Evolutionary conservation across 1,140 invertebrate species (phyloP).

Genomic region (Adelges cooleyi): DNA sequence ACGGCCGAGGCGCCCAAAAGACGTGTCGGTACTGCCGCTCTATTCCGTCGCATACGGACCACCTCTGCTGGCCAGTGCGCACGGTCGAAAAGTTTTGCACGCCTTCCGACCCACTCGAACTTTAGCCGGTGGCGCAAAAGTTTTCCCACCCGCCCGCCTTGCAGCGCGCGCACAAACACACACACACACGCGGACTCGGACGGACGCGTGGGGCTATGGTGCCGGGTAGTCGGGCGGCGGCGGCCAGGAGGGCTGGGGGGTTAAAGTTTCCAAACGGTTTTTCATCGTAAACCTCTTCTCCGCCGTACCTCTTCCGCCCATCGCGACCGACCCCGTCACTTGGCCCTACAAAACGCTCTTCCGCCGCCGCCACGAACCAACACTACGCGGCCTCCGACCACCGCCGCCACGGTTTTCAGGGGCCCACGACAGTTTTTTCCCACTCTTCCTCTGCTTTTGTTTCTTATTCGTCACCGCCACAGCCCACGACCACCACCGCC

Average conservation of each 20-base stretch:
- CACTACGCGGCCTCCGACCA: background rate
- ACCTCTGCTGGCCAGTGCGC: constrained; percentile 22
- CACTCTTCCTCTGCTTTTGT: background rate
- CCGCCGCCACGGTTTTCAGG: constrained; percentile 8
- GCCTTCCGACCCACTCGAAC: constrained; percentile 28
- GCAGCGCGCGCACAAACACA: background rate
- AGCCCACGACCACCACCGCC: background rate
- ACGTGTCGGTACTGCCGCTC: constrained; percentile 20
- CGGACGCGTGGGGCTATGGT: background rate
- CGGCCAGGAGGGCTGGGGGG: background rate
- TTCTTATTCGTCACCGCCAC: constrained; percentile 12
- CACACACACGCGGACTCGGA: no score
- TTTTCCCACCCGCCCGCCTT: background rate
- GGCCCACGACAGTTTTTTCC: constrained; percentile 14
- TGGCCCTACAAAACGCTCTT: background rate
- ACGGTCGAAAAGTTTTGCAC: constrained; percentile 27
- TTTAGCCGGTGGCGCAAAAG: constrained; percentile 21
- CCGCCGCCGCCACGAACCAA: background rate
- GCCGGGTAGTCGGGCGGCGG: background rate
- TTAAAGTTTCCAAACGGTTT: constrained; percentile 27
- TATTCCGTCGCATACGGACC: constrained; percentile 7
- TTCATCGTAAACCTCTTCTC: constrained; percentile 19
- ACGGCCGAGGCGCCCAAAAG: constrained; percentile 16
- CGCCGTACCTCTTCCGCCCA: background rate
- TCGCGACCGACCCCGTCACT: background rate